Percentiles rank a stretch among this genome's conserved stretches.
Conservation (phyloP, 1,140 invertebrate species). For the Drosophila nikananu region DNA sequence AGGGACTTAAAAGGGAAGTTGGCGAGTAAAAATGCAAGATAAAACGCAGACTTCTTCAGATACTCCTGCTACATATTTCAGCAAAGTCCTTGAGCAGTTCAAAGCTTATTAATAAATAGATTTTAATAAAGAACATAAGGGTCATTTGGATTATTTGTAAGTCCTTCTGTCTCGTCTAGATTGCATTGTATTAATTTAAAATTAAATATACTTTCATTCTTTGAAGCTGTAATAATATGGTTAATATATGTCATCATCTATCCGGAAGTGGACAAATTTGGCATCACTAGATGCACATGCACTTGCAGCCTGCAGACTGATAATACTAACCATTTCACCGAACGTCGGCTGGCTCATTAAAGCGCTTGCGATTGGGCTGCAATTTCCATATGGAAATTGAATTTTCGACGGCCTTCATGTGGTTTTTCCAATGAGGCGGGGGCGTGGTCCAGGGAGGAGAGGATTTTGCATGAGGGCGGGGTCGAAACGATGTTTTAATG, state of each 20-base stretch:
- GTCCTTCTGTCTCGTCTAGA: background rate
- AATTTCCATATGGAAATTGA: slow-evolving; percentile 81
- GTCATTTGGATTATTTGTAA: background rate
- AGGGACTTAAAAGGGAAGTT: background rate
- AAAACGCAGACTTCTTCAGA: background rate
- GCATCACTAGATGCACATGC: slow-evolving; percentile 43
- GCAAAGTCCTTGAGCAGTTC: background rate
- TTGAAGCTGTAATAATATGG: background rate
- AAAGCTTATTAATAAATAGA: background rate
- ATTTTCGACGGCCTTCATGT: slow-evolving; percentile 69
- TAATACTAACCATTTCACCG: slow-evolving; percentile 30
- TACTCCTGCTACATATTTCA: background rate
- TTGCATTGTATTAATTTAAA: background rate
- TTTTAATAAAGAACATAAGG: background rate
- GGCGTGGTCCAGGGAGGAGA: slow-evolving; percentile 11
- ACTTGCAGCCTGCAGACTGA: slow-evolving; percentile 21
- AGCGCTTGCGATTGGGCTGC: slow-evolving; percentile 28
- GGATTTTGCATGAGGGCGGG: slow-evolving; percentile 15
- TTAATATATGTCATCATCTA: background rate
- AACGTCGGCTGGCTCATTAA: slow-evolving; percentile 61
- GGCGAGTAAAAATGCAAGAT: background rate
- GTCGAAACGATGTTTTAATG: slow-evolving; percentile 50
- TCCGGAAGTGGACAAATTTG: background rate
- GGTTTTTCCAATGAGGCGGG: slow-evolving; percentile 43
- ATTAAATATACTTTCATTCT: background rate